These are phyloP conservation scores for Pseudomyrmex dendroicus DNA, from an alignment of 1,140 invertebrate genomes.

Conservation along the genomic window DNA sequence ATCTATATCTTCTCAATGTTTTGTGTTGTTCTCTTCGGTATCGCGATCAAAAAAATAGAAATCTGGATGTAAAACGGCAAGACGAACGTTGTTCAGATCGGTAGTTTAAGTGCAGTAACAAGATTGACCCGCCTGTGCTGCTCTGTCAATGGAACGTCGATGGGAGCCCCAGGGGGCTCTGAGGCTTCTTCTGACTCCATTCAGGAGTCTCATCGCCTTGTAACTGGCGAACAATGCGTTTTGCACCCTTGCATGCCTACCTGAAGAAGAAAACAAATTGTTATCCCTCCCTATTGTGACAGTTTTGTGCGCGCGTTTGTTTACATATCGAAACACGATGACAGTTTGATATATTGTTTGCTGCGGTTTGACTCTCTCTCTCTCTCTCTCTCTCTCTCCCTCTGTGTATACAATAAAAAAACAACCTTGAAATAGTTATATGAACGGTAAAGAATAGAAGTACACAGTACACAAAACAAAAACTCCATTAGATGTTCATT, in stretches of 20 bases:
- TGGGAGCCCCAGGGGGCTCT: conserved; percentile 83
- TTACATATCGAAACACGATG: too few relatives aligned
- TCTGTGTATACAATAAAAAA: too few relatives aligned
- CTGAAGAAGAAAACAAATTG: conserved; percentile 67
- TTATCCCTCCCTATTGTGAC: neutral
- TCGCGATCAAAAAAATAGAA: neutral
- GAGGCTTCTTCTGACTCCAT: conserved; percentile 84
- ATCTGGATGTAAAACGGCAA: conserved; percentile 14
- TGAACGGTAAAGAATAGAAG: too few relatives aligned
- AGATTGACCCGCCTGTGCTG: conserved; percentile 50
- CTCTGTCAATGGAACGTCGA: conserved; percentile 75
- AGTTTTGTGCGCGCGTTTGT: neutral
- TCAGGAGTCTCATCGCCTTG: conserved; percentile 82
- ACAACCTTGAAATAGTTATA: too few relatives aligned
- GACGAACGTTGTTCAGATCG: conserved; percentile 39
- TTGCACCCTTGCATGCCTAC: conserved; percentile 75
- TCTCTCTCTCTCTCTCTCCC: too few relatives aligned
- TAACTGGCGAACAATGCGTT: conserved; percentile 70
- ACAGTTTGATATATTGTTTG: too few relatives aligned
- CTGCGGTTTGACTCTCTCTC: too few relatives aligned
- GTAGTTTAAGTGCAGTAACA: conserved; percentile 43
- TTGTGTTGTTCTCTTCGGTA: neutral
- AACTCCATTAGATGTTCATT: too few relatives aligned
- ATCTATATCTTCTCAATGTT: neutral
- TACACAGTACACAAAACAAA: too few relatives aligned